A percentile compares a stretch with the other conserved stretches of the same genome.
phyloP scores from a whole-genome alignment of 2,888 invertebrate species.

The Pogonocherus hispidulus region DNA sequence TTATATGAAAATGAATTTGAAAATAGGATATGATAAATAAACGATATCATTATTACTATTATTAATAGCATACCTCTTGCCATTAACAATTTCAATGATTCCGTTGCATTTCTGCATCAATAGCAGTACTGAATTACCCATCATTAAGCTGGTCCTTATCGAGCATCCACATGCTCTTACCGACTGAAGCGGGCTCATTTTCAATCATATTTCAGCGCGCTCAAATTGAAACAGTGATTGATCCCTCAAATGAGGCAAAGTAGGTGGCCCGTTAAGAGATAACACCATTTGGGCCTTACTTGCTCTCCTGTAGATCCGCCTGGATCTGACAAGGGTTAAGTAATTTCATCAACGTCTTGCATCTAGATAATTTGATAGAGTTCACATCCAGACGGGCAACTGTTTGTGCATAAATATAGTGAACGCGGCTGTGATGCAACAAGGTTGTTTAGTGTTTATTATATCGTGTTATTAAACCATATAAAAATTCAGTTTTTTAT shows the following conservation, averaged over 20 bases:
- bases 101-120: too few relatives aligned
- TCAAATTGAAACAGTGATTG: conserved; percentile 44
- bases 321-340: conserved; percentile 50
- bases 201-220: conserved; percentile 36
- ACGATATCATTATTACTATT: too few relatives aligned
- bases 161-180: conserved; percentile 1
- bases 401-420: conserved; percentile 11
- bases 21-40: too few relatives aligned
- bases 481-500: too few relatives aligned
- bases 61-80: too few relatives aligned
- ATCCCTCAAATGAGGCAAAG: conserved; percentile 42
- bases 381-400: conserved; percentile 12
- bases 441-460: conserved; percentile 10
- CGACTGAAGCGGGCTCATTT: conserved; percentile 16
- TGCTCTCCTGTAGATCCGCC: conserved; percentile 17
- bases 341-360: conserved; percentile 51
- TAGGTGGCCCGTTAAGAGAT: conserved; percentile 43
- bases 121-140: too few relatives aligned
- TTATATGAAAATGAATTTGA: too few relatives aligned
- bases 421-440: conserved; percentile 11
- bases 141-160: neutral
- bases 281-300: conserved; percentile 13
- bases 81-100: too few relatives aligned
- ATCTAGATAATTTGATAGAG: conserved; percentile 45
- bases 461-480: too few relatives aligned